Evolutionary conservation across 2,113 vertebrate genomes (phyloP), one percentile per base, ranked within the genome.

Genomic region (Beaufortia kweichowensis): DNA sequence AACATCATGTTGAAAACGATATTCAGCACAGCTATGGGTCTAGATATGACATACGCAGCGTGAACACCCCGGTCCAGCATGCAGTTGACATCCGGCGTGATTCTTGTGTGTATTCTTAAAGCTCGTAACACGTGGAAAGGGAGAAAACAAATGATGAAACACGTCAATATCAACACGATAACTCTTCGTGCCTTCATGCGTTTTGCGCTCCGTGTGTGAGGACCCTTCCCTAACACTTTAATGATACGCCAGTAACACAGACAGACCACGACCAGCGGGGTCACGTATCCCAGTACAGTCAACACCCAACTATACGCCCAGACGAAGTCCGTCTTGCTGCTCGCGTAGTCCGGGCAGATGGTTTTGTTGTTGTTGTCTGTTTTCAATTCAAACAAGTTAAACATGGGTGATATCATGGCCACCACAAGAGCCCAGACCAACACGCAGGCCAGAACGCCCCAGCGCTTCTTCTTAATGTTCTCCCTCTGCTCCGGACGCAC

Each of bases 1-100:
- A 95, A 77, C 0, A 75, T 79, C 6, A 94, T 63, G 84, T 94
- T 95, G 1, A 89, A 89, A 48, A 91, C 89, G 0, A 82, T 92
- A 73, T 92, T 93, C 56, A 93, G 48, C 1, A 87, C 90, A 17
- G 90, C 89, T 26, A 93, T 57, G 0, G 92, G 91, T 62, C 39
- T 59, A 14, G 89, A 92, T 59, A 93, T 24, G 0, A 92, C 89
- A 21, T 88, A 92, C 0, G 81, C 79, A 0, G 87, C 81, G 0
- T 92, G 87, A 41, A 91, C 89, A 2, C 85, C 78, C 7, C 75
- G 85, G 72, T 89, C 82, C 1, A 23, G 0, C 0, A 75, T 35
- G 65, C 90, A 93, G 41, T 70, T 67, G 0, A 79, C 64, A 0
- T 56, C 15, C 23, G 79, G 4, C 0, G 11, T 65, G 39, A 23